Percentiles rank a stretch among this genome's conserved stretches.
phyloP scores from a whole-genome alignment of 1,140 invertebrate genomes.

The Calosoma granatense region DNA sequence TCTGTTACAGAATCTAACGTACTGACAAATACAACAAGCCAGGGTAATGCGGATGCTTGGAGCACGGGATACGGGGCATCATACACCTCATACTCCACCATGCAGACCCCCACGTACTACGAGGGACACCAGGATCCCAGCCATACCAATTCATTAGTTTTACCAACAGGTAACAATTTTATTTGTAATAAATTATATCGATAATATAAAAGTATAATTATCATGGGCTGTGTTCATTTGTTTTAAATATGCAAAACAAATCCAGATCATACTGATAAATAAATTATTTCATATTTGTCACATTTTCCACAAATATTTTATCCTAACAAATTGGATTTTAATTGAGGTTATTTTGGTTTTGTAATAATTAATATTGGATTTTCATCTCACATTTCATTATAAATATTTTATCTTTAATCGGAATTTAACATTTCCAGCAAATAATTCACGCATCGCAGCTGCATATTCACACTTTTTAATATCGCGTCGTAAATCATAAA shows the following conservation, averaged over 20 bases:
- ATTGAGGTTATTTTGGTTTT: background rate
- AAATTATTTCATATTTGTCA: background rate
- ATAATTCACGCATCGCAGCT: no score
- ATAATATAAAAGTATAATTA: background rate
- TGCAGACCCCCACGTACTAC: background rate
- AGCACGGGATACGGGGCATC: background rate
- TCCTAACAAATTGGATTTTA: background rate
- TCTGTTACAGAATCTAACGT: background rate
- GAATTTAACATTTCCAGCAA: no score
- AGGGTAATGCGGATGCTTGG: background rate
- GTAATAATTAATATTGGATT: constrained; percentile 5
- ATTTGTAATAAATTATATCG: background rate
- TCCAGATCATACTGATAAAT: no score
- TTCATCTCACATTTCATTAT: no score
- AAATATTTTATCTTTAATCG: background rate
- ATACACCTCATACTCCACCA: background rate
- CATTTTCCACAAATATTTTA: background rate
- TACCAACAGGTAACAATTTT: constrained; percentile 2
- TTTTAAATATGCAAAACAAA: no score
- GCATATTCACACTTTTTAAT: no score
- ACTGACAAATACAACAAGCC: background rate
- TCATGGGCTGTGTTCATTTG: no score
- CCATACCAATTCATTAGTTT: background rate
- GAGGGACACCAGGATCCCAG: background rate
- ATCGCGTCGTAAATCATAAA: no score